Base-by-base conservation (phyloP, 2,797 vertebrate genomes). In the Gobio occitaniae region DNA sequence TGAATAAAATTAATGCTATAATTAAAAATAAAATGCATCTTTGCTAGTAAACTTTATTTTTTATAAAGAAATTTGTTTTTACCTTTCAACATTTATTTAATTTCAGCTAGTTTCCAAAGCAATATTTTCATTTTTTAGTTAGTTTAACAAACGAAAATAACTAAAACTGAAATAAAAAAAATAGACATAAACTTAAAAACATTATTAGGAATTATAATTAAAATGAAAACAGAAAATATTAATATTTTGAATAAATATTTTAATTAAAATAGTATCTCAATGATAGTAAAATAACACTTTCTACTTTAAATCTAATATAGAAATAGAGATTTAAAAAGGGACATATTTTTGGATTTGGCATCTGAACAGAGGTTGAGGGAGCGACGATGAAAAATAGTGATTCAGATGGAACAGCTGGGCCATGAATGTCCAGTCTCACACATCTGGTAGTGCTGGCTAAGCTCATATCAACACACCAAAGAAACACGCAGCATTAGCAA, bases 401-500 rank as follows among this genome's bases (percentile, higher is more conserved):
- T 36, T 54, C 50, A 65, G 78, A 65, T 10, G 52, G 59, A 89
- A 83, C 88, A 87, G 68, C 85, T 88, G 84, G 81, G 61, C 80
- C 19, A 10, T 29, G 75, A 68, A 78, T 56, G 84, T 76, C 76
- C 68, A 29, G 77, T 79, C 69, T 59, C 76, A 84, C 87, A 84
- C 87, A 84, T 80, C 66, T 81, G 74, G 21, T 32, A 56, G 54
- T 71, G 47, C 69, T 84, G 74, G 76, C 88, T 81, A 78, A 88
- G 86, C 84, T 80, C 76, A 48, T 87, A 88, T 82, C 86, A 87
- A 84, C 84, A 84, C 11, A 78, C 80, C 63, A 41, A 54, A 69
- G 75, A 80, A 38, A 38, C 83, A 87, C 87, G 68, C 38, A 85
- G 86, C 81, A 87, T 88, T 89, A 85, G 79, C 78, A 15, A 52